Base-by-base conservation (phyloP, 2,113 vertebrate species). In the Seriola dumerili region DNA sequence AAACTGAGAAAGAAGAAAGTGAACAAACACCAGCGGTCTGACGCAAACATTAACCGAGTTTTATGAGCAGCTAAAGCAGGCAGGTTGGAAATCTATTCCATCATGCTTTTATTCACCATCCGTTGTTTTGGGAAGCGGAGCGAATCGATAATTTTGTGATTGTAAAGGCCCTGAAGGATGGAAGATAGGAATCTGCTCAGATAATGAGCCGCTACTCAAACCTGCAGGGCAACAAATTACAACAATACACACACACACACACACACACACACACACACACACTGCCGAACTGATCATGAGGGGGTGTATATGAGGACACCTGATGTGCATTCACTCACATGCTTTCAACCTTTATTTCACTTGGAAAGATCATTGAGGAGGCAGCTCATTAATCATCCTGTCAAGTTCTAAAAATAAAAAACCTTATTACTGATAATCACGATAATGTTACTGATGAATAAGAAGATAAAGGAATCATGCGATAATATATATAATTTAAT, bases 101-200 rank as follows among this genome's bases (percentile, higher is more conserved):
- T 93, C 85, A 21, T 13, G 78, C 46, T 83, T 89, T 89, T 84
- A 85, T 65, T 88, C 87, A 58, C 40, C 66, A 44, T 76, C 80
- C 78, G 71, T 90, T 92, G 90, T 93, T 89, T 90, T 13, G 12
- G 52, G 80, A 76, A 86, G 82, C 76, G 29, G 68, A 79, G 68
- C 81, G 16, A 94, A 93, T 93, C 89, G 61, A 90, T 92, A 72
- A 88, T 86, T 91, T 76, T 85, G 79, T 71, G 88, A 91, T 89
- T 89, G 86, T 86, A 83, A 78, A 59, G n/a, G 78, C 63, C 89
- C 92, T 1, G 74, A 65, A 87, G 90, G 84, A 81, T 0, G 10
- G 44, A 54, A 88, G 90, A 92, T 92, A 76, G 29, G 78, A 80
- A 92, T 92, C 84, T 65, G 82, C 83, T 81, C 69, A 29, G 80